A percentile compares a stretch with the other conserved stretches of the same genome.
Conservation (phyloP, 2,888 invertebrate species). For the Callosobruchus maculatus region DNA sequence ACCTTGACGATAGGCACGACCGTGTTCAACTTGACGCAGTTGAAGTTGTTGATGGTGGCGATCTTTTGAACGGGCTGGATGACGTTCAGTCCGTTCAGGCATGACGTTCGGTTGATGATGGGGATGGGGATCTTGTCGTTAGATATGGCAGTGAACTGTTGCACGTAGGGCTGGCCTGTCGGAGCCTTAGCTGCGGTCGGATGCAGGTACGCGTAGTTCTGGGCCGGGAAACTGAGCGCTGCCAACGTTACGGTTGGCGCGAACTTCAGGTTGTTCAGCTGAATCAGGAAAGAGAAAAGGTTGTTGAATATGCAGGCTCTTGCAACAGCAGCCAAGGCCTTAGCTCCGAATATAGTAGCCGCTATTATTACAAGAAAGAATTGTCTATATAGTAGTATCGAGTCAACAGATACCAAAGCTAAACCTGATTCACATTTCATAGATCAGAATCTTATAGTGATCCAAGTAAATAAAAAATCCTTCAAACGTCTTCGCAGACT, state of each 20-base stretch:
- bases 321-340: not conserved
- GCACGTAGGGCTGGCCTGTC: slow-evolving; percentile 41
- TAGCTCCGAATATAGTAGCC: not conserved
- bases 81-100: slow-evolving; percentile 45
- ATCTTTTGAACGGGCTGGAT: slow-evolving; percentile 45
- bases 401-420: too few species aligned
- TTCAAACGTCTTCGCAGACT: too few species aligned
- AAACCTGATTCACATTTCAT: too few species aligned
- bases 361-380: too few species aligned
- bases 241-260: slow-evolving; percentile 44
- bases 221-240: slow-evolving; percentile 41
- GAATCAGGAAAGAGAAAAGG: not conserved
- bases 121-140: slow-evolving; percentile 43
- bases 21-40: slow-evolving; percentile 48
- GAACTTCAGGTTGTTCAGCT: slow-evolving; percentile 34
- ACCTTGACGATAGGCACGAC: slow-evolving; percentile 50
- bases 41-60: slow-evolving; percentile 43
- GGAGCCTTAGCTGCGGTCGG: slow-evolving; percentile 38
- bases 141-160: slow-evolving; percentile 42
- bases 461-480: too few species aligned
- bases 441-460: too few species aligned
- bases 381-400: too few species aligned
- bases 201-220: slow-evolving; percentile 29
- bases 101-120: slow-evolving; percentile 41
- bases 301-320: not conserved